These are phyloP conservation scores for Pogonocichla stellata DNA, from an alignment of 2,113 vertebrate genomes.

Conservation along the genomic window DNA sequence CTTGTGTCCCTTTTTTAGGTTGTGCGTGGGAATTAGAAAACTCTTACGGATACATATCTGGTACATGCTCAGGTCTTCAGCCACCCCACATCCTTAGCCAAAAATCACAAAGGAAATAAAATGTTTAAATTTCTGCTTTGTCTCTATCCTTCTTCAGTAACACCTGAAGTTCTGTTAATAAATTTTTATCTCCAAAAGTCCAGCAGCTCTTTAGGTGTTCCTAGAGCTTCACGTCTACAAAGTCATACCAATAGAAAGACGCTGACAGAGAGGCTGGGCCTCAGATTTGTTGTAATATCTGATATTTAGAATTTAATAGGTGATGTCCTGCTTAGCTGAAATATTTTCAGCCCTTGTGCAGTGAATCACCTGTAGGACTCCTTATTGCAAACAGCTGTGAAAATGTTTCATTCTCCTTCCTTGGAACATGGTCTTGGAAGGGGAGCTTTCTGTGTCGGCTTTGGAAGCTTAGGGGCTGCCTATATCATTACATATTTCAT, in stretches of 20 bases:
- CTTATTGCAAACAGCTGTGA: not conserved
- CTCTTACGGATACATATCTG: not conserved
- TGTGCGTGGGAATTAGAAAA: not conserved
- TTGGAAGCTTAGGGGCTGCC: not conserved
- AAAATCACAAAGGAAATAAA: conserved; percentile 7
- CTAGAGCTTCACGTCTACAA: not conserved
- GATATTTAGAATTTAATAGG: not conserved
- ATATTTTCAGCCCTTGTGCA: not conserved
- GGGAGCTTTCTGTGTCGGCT: not conserved
- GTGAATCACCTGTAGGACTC: not conserved
- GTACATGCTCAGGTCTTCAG: not conserved
- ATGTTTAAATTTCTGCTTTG: not conserved
- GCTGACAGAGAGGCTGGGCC: not conserved
- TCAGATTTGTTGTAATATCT: not conserved
- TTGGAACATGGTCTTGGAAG: rapidly evolving
- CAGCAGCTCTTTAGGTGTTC: not conserved
- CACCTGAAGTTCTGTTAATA: not conserved
- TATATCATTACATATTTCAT: rapidly evolving
- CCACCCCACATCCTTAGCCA: not conserved
- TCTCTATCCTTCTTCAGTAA: not conserved
- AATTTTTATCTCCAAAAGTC: not conserved
- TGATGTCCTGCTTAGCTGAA: not conserved
- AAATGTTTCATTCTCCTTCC: not conserved
- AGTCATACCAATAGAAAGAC: not conserved
- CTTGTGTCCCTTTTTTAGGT: not conserved